Evolutionary conservation across 1,140 invertebrate species (phyloP), one percentile per base, ranked within the genome.

Genomic region (Acyrthosiphon pisum): DNA sequence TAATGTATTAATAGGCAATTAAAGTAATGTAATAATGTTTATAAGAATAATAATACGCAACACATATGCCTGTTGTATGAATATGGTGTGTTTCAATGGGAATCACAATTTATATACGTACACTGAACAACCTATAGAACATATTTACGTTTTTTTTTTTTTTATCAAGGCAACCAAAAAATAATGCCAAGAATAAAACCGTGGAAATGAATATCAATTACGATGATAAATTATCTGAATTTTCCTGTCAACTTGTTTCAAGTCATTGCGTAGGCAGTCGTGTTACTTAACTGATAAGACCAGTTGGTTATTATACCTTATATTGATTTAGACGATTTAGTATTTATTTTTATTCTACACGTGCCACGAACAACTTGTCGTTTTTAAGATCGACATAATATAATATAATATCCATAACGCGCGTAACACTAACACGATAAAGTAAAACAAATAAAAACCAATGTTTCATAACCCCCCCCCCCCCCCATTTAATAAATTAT

Each of bases 301-400:
- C 11, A 20, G 56, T 90, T n/a, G 41, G 50, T 89, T 56, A 37
- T 44, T 41, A 87, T 48, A 60, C 53, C 37, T 22, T 9, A 11
- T 90, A 90, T 90, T 90, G 89, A 68, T 90, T 90, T 90, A 90
- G 37, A 76, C 60, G 30, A 76, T n/a, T 1, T n/a, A n/a, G 60
- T n/a, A 76, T 76, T 76, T 35, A 20, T 20, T 60, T 68, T 68
- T 89, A 26, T 56, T 35, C 23, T 56, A 89, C 37, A 20, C 14
- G 6, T n/a, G 14, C 44, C 23, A 20, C 7, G 22, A 53, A 68
- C 26, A 68, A 35, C 53, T 37, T 26, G 3, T 20, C 53, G 9
- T 90, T 44, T 26, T 41, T 26, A 8, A 56, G 26, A 46, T 44
- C 48, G 20, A 50, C 14, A 41, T 22, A 44, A 44, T 84, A 30